These are phyloP conservation scores for Drosophila mercatorum DNA, from an alignment of 2,888 invertebrate genomes.

Conservation along the genomic window DNA sequence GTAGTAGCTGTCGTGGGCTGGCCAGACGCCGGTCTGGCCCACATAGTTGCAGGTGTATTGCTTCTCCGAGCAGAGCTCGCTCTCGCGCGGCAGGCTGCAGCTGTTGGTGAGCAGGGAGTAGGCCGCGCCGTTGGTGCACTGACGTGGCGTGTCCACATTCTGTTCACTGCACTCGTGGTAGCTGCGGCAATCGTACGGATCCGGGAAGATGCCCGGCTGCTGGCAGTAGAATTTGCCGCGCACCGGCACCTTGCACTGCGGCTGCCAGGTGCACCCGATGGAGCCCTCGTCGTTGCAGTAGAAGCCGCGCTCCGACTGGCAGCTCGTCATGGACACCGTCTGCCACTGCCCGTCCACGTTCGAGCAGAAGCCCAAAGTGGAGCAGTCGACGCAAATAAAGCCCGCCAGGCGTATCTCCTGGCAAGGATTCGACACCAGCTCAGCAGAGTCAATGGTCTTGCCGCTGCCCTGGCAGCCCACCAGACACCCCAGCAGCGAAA, in stretches of 20 bases:
- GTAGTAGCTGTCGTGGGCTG: conserved; percentile 69
- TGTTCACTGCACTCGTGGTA: conserved; percentile 77
- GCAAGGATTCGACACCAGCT: conserved; percentile 67
- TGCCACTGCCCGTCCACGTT: conserved; percentile 59
- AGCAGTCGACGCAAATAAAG: conserved; percentile 73
- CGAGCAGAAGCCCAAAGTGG: conserved; percentile 67
- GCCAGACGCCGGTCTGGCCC: conserved; percentile 74
- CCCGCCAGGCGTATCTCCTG: conserved; percentile 63
- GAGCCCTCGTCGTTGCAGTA: conserved; percentile 71
- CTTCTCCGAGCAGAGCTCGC: conserved; percentile 57
- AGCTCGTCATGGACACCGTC: conserved; percentile 57
- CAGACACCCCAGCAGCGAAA: conserved; percentile 22
- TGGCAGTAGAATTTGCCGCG: conserved; percentile 76
- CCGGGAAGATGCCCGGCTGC: conserved; percentile 73
- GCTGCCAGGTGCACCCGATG: conserved; percentile 68
- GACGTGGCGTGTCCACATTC: conserved; percentile 57
- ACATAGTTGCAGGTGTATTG: conserved; percentile 71
- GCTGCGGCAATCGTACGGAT: conserved; percentile 82
- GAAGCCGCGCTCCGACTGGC: conserved; percentile 61
- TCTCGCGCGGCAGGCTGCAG: conserved; percentile 63
- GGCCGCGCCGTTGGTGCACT: conserved; percentile 68
- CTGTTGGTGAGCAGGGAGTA: conserved; percentile 66
- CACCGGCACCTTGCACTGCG: conserved; percentile 59
- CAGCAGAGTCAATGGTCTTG: conserved; percentile 40
- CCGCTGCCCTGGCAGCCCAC: conserved; percentile 13